phyloP scores from a whole-genome alignment of 2,113 vertebrate genomes.

The Acinonyx jubatus region DNA sequence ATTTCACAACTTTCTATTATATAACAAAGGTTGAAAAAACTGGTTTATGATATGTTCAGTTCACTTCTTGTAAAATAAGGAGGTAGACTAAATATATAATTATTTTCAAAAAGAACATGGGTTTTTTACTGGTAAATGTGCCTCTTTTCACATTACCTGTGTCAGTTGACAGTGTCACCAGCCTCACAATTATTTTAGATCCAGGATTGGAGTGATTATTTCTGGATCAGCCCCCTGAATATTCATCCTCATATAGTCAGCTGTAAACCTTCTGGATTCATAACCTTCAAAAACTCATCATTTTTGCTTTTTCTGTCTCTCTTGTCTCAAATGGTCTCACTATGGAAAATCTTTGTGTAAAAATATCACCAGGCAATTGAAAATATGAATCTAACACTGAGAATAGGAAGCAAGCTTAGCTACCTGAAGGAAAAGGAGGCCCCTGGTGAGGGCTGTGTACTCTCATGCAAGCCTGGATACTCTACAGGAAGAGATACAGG shows the following conservation, averaged over 20 bases:
- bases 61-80: neutral
- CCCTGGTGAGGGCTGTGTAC: accelerated
- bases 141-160: neutral
- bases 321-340: neutral
- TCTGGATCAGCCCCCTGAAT: neutral
- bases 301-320: neutral
- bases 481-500: neutral
- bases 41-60: neutral
- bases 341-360: neutral
- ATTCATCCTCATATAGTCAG: neutral
- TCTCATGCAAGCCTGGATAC: neutral
- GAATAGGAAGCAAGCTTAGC: neutral
- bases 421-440: too few relatives aligned
- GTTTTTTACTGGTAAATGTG: neutral
- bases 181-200: neutral
- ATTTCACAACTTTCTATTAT: neutral
- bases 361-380: neutral
- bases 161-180: neutral
- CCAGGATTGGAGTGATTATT: neutral
- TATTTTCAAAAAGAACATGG: neutral
- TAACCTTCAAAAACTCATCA: neutral
- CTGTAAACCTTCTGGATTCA: conserved; percentile 20
- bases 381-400: neutral
- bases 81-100: neutral
- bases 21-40: neutral